phyloP scores from a whole-genome alignment of 2,888 invertebrate genomes.

The Leptogaster cylindrica region DNA sequence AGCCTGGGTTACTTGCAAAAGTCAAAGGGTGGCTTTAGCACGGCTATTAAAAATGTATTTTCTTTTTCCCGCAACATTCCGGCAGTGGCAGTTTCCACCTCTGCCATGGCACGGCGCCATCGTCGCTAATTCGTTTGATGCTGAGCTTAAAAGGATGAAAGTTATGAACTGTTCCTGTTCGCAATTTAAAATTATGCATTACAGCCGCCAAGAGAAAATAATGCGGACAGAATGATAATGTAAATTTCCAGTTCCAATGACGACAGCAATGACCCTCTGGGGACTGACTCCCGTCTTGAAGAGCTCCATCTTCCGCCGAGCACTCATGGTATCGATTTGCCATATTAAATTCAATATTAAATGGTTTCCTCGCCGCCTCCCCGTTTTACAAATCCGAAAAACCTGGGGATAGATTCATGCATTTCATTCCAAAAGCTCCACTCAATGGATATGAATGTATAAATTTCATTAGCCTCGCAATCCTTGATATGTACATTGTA shows the following conservation, averaged over 20 bases:
- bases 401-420: background rate
- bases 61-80: too few species aligned
- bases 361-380: background rate
- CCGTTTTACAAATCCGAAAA: background rate
- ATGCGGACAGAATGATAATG: constrained; percentile 15
- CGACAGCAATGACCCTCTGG: constrained; percentile 27
- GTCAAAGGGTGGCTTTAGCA: too few species aligned
- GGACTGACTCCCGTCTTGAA: constrained; percentile 21
- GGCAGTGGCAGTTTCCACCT: too few species aligned
- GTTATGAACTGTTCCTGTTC: too few species aligned
- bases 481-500: background rate
- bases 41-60: too few species aligned
- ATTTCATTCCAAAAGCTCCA: constrained; percentile 18
- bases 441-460: constrained; percentile 29
- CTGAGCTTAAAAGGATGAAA: too few species aligned
- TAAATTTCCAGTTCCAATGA: constrained; percentile 36
- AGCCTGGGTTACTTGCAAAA: too few species aligned
- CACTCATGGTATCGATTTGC: constrained; percentile 4
- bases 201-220: too few species aligned
- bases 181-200: too few species aligned
- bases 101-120: too few species aligned
- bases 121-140: too few species aligned
- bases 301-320: constrained; percentile 1
- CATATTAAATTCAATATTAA: constrained; percentile 20
- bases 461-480: constrained; percentile 25